Base-by-base conservation (phyloP, 2,113 vertebrate genomes). In the Chaetura pelagica region DNA sequence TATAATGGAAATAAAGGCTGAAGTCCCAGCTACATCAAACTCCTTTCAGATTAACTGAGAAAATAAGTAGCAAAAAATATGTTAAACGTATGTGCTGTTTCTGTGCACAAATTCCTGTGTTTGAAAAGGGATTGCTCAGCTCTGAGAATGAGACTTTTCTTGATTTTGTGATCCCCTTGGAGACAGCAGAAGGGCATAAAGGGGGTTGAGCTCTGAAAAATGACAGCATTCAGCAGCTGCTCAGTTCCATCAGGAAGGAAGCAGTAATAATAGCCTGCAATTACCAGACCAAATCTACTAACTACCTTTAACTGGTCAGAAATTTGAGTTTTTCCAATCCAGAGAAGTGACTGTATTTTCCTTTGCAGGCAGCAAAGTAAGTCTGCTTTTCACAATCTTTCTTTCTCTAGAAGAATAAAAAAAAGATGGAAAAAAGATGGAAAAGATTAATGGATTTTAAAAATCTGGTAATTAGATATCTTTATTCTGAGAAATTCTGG, bases 241-340 rank as follows among this genome's bases (percentile, higher is more conserved):
- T 94, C n/a, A 13, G 54, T 40, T 79, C 51, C 87, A 57, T 74
- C 44, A 79, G 71, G 74, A 95, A 93, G 51, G 35, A 93, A 72
- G 29, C 23, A 59, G 52, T 2, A 75, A 35, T 34, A 84, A 75
- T 13, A 0, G 35, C 27, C 54, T 85, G 49, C 40, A 94, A 72
- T 93, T 87, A 40, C 35, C 21, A 64, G 58, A 73, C 44, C 6
- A 8, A 75, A 82, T 82, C 54, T 84, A 52, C 20, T 72, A 94
- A 76, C 58, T 89, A 89, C 35, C 20, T 91, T 85, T 91, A 85
- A 85, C 44, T 95, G 84, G 69, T 87, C 85, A 87, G 44, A 58
- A 94, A 72, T 29, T 59, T 59, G 40, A 73, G 8, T 57, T 76
- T 91, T 75, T 93, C 34, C 26, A 30, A 48, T 89, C 78, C 49